Conservation (phyloP, 2,113 vertebrate species). For the Condylura cristata region DNA sequence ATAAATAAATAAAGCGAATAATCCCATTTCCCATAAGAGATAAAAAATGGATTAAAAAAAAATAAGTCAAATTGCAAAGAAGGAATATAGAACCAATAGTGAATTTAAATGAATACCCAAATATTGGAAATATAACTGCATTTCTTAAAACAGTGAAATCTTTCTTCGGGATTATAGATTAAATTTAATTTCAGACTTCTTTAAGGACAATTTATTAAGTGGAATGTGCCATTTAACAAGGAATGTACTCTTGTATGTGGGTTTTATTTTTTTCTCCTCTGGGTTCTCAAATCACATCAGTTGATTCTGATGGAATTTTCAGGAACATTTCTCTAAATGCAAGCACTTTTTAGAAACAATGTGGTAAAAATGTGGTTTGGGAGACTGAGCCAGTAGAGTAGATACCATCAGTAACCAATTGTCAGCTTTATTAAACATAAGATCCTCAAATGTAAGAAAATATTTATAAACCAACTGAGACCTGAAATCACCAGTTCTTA, state of each 20-base stretch:
- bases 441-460: slow-evolving; percentile 3
- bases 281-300: neutral
- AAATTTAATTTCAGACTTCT: slow-evolving; percentile 57
- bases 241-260: neutral
- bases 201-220: slow-evolving; percentile 45
- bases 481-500: neutral
- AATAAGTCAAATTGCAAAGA: slow-evolving; percentile 50
- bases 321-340: neutral
- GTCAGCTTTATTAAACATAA: neutral
- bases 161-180: slow-evolving; percentile 46
- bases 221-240: neutral
- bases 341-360: neutral
- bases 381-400: neutral
- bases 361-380: neutral
- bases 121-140: slow-evolving; percentile 41
- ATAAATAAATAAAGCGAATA: slow-evolving; percentile 78
- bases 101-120: slow-evolving; percentile 64
- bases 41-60: slow-evolving; percentile 53
- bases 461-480: neutral
- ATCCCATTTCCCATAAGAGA: slow-evolving; percentile 65
- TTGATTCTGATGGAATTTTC: neutral
- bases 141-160: slow-evolving; percentile 53
- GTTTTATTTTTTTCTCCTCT: neutral
- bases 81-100: slow-evolving; percentile 34
- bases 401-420: neutral